Conservation (phyloP, 1,140 invertebrate genomes). For the Cotesia vestalis region DNA sequence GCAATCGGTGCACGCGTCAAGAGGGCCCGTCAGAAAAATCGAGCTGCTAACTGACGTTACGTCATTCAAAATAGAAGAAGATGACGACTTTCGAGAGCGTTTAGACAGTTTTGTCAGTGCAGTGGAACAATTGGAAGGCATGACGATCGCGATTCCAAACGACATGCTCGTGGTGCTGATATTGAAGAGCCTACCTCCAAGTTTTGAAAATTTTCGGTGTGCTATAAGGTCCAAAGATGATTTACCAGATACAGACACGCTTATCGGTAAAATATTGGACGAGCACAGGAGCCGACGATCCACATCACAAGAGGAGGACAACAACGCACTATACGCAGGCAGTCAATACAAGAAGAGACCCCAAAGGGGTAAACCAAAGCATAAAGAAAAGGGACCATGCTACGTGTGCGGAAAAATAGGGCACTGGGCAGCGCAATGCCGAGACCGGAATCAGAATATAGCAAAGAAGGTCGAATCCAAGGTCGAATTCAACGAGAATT, state of each 20-base stretch:
- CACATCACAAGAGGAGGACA: background rate
- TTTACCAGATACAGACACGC: background rate
- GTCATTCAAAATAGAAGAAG: conserved; percentile 27
- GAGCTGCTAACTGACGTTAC: conserved; percentile 25
- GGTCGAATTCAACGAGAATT: background rate
- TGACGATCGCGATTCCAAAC: conserved; percentile 15
- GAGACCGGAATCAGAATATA: background rate
- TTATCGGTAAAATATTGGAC: background rate
- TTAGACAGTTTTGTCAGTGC: conserved; percentile 12
- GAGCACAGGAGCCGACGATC: background rate
- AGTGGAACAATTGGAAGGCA: conserved; percentile 21
- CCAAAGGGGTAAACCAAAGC: background rate
- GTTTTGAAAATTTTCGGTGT: background rate
- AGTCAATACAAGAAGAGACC: background rate
- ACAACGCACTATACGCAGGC: background rate
- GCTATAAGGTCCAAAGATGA: background rate
- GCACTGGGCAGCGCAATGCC: background rate
- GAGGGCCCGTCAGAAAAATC: conserved; percentile 27
- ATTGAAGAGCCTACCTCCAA: conserved; percentile 19
- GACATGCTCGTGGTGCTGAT: conserved; percentile 30
- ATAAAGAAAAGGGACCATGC: background rate
- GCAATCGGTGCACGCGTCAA: conserved; percentile 29
- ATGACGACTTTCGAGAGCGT: conserved; percentile 27
- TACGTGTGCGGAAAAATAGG: background rate
- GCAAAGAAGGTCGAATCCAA: background rate